phyloP scores from a whole-genome alignment of 2,888 invertebrate genomes.

The Acleris laterana region DNA sequence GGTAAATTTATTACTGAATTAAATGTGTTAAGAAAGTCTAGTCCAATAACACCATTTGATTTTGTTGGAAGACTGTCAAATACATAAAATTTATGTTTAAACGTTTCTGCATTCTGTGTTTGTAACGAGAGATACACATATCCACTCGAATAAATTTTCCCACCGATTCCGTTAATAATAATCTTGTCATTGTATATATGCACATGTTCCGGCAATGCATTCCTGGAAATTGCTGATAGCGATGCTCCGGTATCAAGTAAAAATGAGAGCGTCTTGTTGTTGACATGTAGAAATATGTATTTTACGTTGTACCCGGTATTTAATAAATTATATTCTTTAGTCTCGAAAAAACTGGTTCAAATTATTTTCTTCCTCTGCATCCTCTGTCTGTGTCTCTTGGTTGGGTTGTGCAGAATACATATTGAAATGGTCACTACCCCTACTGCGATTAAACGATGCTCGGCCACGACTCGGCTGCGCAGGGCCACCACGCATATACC shows the following conservation, averaged over 20 bases:
- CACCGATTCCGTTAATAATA: not conserved
- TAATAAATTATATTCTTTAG: conserved; percentile 4
- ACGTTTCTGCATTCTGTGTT: not conserved
- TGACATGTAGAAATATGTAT: not conserved
- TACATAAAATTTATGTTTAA: not conserved
- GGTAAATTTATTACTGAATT: not conserved
- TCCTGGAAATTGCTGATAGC: not conserved
- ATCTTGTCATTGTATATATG: not conserved
- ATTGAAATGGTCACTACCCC: conserved; percentile 13
- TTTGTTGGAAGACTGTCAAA: not conserved
- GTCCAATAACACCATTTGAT: not conserved
- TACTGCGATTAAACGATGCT: conserved; percentile 9
- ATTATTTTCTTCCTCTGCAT: not conserved
- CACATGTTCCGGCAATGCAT: not conserved
- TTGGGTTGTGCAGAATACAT: conserved; percentile 15
- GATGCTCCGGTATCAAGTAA: not conserved
- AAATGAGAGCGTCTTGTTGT: not conserved
- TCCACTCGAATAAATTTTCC: not conserved
- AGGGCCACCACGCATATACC: conserved; percentile 1
- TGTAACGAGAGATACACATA: not conserved
- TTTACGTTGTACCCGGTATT: not conserved
- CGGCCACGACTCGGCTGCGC: conserved; percentile 3
- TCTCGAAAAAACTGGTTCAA: not conserved
- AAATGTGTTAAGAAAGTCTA: not conserved
- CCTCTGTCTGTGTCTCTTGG: not conserved